These are phyloP conservation scores for Neotoxoptera formosana DNA, from an alignment of 1,140 invertebrate species.

Conservation along the genomic window DNA sequence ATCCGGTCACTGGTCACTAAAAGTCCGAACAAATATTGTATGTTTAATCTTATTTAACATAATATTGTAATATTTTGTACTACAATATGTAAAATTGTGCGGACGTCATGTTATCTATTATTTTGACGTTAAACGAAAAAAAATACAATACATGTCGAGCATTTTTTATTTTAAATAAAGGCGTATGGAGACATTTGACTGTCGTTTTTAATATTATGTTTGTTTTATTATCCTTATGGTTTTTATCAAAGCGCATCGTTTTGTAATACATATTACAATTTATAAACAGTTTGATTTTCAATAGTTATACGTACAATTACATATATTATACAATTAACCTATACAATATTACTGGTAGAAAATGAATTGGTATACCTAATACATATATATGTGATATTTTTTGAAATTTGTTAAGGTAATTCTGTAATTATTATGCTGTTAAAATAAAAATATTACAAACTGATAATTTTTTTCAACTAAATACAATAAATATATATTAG, in stretches of 20 bases:
- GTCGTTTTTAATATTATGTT: neutral
- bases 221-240: neutral
- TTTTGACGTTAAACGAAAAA: neutral
- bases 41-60: neutral
- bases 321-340: neutral
- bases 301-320: neutral
- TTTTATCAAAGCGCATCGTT: neutral
- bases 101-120: neutral
- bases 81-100: neutral
- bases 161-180: neutral
- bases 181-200: neutral
- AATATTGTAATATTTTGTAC: slow-evolving; percentile 1
- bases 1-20: neutral
- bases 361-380: neutral
- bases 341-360: neutral
- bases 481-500: neutral
- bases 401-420: neutral
- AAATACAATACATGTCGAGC: neutral
- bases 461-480: neutral
- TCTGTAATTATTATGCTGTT: neutral
- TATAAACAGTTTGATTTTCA: neutral
- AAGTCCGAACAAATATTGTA: neutral
- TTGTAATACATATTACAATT: neutral
- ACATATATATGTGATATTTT: neutral
- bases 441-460: neutral